phyloP scores from a whole-genome alignment of 2,797 vertebrate genomes.

The Cuniculus paca region DNA sequence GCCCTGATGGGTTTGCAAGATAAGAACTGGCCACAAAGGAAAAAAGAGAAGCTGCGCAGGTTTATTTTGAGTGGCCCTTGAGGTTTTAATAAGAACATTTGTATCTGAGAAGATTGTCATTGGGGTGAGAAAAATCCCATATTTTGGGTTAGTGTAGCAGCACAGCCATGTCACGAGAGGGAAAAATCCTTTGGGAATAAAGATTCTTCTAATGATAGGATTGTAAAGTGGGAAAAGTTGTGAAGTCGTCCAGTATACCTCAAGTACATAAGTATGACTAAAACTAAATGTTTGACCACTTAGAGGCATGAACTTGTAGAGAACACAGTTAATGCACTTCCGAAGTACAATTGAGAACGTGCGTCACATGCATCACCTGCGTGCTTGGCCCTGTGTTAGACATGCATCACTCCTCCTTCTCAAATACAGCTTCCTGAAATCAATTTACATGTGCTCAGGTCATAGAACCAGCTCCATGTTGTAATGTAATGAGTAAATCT shows the following conservation, averaged over 20 bases:
- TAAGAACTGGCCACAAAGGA: conserved; percentile 43
- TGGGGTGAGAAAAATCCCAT: neutral
- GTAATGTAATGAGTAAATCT: neutral
- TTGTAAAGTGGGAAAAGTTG: neutral
- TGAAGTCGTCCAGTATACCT: neutral
- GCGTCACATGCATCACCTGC: neutral
- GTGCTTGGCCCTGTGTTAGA: neutral
- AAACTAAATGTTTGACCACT: neutral
- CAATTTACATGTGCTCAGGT: neutral
- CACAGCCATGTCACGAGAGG: neutral
- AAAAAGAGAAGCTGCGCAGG: neutral
- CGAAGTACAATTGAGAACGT: neutral
- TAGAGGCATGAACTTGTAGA: neutral
- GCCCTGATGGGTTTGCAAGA: conserved; percentile 77
- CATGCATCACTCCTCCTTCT: neutral
- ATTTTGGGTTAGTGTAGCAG: neutral
- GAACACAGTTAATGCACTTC: neutral
- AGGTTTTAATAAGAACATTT: conserved; percentile 67
- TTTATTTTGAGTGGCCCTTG: conserved; percentile 50
- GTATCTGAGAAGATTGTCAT: conserved; percentile 60
- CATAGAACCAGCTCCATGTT: neutral
- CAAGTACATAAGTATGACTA: neutral
- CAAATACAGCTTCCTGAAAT: neutral
- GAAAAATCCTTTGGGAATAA: neutral
- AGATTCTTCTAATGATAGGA: neutral